phyloP scores from a whole-genome alignment of 2,888 invertebrate species.

The Drosophila peninsularis region DNA sequence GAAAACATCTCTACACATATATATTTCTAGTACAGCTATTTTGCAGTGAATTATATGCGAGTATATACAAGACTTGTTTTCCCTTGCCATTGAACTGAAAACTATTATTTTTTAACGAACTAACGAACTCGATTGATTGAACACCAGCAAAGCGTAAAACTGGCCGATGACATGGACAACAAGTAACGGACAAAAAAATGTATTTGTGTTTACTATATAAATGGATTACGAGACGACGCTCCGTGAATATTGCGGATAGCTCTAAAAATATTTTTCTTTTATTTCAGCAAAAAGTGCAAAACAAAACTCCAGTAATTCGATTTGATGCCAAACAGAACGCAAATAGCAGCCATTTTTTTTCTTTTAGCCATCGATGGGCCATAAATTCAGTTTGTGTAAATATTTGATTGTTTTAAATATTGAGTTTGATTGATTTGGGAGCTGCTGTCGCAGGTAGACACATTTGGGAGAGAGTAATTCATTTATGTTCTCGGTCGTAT shows the following conservation, averaged over 20 bases:
- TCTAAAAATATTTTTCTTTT: conserved; percentile 48
- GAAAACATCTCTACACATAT: not conserved
- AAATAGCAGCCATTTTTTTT: not conserved
- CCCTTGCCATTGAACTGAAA: conserved; percentile 35
- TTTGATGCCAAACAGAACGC: conserved; percentile 19
- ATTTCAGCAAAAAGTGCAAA: conserved; percentile 30
- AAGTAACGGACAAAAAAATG: conserved; percentile 38
- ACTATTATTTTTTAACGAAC: conserved; percentile 73
- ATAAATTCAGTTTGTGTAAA: conserved; percentile 37
- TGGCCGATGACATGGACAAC: conserved; percentile 36
- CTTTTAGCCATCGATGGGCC: not conserved
- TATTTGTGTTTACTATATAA: conserved; percentile 51
- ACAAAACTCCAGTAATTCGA: conserved; percentile 32
- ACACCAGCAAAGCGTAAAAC: conserved; percentile 56
- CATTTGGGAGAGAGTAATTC: not conserved
- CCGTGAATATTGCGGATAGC: conserved; percentile 18
- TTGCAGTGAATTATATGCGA: conserved; percentile 9
- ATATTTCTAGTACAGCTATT: conserved; percentile 1
- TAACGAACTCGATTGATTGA: conserved; percentile 67
- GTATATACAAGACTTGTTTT: not conserved
- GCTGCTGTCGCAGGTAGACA: not conserved
- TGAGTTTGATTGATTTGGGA: conserved; percentile 8
- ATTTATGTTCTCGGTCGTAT: not conserved
- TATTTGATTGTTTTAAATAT: conserved; percentile 42
- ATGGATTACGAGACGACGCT: conserved; percentile 53